These are phyloP conservation scores for Lonchura striata DNA, from an alignment of 2,113 vertebrate species.

Conservation along the genomic window DNA sequence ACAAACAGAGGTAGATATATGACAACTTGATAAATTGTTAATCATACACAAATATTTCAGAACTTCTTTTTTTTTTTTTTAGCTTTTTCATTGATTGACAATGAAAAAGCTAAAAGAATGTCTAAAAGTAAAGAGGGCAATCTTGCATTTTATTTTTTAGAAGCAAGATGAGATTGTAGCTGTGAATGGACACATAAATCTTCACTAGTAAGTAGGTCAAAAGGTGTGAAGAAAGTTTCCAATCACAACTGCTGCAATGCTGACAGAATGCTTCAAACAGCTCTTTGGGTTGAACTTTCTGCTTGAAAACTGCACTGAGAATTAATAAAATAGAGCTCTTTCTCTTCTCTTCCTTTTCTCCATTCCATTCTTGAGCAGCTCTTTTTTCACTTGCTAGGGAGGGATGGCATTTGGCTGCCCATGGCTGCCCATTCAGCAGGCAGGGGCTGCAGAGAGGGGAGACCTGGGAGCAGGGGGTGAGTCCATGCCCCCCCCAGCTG, in stretches of 20 bases:
- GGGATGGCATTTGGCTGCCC: neutral
- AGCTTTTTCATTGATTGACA: neutral
- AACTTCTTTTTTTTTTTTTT: neutral
- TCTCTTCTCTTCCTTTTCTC: neutral
- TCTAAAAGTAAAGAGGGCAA: conserved; percentile 20
- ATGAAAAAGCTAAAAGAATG: neutral
- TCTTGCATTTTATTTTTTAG: conserved; percentile 46
- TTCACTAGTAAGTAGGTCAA: conserved; percentile 53
- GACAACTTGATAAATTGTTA: conserved; percentile 30
- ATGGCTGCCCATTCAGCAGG: neutral
- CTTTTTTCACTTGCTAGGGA: neutral
- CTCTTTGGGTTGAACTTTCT: neutral
- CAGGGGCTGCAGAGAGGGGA: neutral
- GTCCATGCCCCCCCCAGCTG: rapidly evolving
- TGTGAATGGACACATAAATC: conserved; percentile 50
- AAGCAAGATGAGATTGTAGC: conserved; percentile 43
- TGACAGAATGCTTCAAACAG: neutral
- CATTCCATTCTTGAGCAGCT: neutral
- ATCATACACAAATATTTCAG: neutral
- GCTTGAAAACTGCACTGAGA: conserved; percentile 1
- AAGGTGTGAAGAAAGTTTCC: conserved; percentile 43
- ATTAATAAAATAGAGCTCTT: neutral
- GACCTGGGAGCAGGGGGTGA: rapidly evolving
- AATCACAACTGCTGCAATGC: conserved; percentile 10
- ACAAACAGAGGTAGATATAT: neutral